A percentile compares a stretch with the other conserved stretches of the same genome.
Evolutionary conservation across 2,113 vertebrate species (phyloP).

Genomic region (Salvelinus alpinus): DNA sequence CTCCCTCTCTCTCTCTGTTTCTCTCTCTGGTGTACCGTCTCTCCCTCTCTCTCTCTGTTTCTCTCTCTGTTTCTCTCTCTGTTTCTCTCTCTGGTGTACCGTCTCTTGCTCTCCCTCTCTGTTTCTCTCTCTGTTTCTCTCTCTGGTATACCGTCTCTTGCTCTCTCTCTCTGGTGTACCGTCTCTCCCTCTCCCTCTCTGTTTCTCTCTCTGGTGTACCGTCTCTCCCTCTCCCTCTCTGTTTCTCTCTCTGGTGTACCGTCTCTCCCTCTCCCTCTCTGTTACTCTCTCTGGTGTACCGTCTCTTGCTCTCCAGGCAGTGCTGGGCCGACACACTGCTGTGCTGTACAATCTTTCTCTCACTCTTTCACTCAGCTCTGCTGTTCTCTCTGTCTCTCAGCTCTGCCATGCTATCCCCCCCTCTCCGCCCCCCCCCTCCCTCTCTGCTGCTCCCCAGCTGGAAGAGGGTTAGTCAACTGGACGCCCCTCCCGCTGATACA

Average conservation of each 20-base stretch:
- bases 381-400: background rate
- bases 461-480: constrained; percentile 75
- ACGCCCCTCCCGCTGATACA: constrained; percentile 76
- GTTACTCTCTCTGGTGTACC: constrained; percentile 20
- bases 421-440: background rate
- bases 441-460: constrained; percentile 59
- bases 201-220: constrained; percentile 20
- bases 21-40: constrained; percentile 5
- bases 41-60: constrained; percentile 27
- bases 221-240: constrained; percentile 33
- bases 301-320: no score
- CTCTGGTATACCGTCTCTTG: no score
- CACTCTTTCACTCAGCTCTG: background rate
- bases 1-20: no score
- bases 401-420: constrained; percentile 6
- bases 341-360: constrained; percentile 25
- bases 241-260: constrained; percentile 20
- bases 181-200: constrained; percentile 33
- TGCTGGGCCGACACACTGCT: background rate
- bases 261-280: constrained; percentile 26
- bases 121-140: constrained; percentile 41
- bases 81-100: constrained; percentile 31
- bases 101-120: constrained; percentile 32
- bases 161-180: constrained; percentile 29
- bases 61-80: constrained; percentile 41